These are phyloP conservation scores for Lomographa bimaculata DNA, from an alignment of 2,888 invertebrate species.

Conservation along the genomic window DNA sequence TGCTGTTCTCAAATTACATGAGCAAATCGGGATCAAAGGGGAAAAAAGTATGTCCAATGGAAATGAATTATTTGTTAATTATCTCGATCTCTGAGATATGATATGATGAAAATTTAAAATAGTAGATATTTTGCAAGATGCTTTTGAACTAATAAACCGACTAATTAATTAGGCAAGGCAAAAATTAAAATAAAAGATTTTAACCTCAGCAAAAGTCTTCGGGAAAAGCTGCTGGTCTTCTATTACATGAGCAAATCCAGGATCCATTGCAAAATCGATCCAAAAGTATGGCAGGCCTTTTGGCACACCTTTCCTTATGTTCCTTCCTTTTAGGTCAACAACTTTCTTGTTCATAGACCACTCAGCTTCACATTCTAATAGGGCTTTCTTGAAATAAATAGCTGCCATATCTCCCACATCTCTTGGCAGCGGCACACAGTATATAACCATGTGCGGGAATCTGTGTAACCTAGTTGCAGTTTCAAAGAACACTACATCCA, in stretches of 20 bases:
- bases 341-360: constrained; percentile 98
- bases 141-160: no score
- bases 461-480: constrained; percentile 89
- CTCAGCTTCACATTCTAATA: constrained; percentile 96
- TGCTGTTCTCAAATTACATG: no score
- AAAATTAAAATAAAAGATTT: no score
- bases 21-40: no score
- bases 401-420: constrained; percentile 95
- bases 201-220: constrained; percentile 95
- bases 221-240: constrained; percentile 96
- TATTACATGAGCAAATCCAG: constrained; percentile 98
- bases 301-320: constrained; percentile 92
- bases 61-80: no score
- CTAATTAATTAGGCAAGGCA: no score
- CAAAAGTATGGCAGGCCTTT: constrained; percentile 97
- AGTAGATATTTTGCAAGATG: no score
- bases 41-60: no score
- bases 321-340: constrained; percentile 82
- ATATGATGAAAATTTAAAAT: no score
- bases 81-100: no score
- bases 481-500: constrained; percentile 96
- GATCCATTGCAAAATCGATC: constrained; percentile 95
- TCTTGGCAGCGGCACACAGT: constrained; percentile 94
- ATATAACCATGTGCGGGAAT: constrained; percentile 93
- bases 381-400: constrained; percentile 99